Evolutionary conservation across 2,888 invertebrate species (phyloP).

Genomic region (Acrocera orbiculus): DNA sequence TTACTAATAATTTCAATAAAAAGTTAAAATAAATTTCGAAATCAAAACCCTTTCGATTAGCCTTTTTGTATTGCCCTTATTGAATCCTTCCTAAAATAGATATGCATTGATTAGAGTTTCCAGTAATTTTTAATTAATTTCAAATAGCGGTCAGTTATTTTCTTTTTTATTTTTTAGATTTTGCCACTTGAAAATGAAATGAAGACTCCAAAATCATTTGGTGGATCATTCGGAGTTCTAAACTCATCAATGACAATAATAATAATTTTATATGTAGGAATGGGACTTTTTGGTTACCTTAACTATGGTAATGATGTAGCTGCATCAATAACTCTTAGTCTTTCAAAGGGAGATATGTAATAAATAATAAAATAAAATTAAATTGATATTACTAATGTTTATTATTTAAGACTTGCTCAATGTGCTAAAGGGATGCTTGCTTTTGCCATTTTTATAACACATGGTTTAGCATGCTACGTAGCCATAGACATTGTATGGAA

Average conservation of each 20-base stretch:
- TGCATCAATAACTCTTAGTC: slow-evolving; percentile 76
- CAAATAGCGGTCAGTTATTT: too few relatives aligned
- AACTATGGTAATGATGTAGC: slow-evolving; percentile 53
- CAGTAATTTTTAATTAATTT: too few relatives aligned
- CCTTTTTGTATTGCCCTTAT: too few relatives aligned
- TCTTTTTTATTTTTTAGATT: slow-evolving; percentile 39
- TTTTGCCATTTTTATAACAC: slow-evolving; percentile 75
- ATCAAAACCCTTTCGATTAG: too few relatives aligned
- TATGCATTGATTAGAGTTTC: too few relatives aligned
- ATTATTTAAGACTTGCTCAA: slow-evolving; percentile 44
- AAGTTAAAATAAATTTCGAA: too few relatives aligned
- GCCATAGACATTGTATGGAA: slow-evolving; percentile 89
- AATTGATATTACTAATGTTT: too few relatives aligned
- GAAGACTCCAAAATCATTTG: slow-evolving; percentile 69
- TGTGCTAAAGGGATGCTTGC: slow-evolving; percentile 56
- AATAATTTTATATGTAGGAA: slow-evolving; percentile 63
- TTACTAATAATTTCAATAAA: too few relatives aligned
- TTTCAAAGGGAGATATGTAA: slow-evolving; percentile 50
- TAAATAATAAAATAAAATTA: slow-evolving; percentile 15
- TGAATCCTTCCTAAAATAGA: too few relatives aligned
- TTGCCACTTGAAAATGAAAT: slow-evolving; percentile 89
- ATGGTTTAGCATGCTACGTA: slow-evolving; percentile 88
- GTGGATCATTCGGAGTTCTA: slow-evolving; percentile 63
- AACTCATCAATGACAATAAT: slow-evolving; percentile 72
- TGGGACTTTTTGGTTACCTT: slow-evolving; percentile 84